Evolutionary conservation across 1,140 invertebrate species (phyloP), one percentile per base, ranked within the genome.

Genomic region (Bombus picipes): DNA sequence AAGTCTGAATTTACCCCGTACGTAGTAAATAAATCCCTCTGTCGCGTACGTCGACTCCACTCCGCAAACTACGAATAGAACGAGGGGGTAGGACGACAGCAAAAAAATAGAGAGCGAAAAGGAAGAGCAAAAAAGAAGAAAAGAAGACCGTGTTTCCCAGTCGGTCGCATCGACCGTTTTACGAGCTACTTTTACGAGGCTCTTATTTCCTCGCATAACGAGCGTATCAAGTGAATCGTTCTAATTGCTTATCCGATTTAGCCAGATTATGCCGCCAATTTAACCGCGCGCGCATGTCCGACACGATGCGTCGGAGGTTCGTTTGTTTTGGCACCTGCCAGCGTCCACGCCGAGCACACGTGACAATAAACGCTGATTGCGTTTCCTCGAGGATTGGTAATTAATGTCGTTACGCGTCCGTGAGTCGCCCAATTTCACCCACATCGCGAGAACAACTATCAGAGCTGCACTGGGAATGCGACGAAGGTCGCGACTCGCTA

Each of bases 201-300:
- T 62, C 70, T 73, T 74, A 74, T 74, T 62, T 62, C 37, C 71
- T 34, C 41, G 37, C 59, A n/a, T 83, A 75, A 83, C 62, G 59
- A 77, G 72, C 81, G 41, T 83, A 83, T 76, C 81, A 83, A 83
- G 25, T 25, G 81, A 53, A 76, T 83, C 81, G 81, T 68, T 77
- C 81, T 83, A 83, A 83, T 83, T 77, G 81, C 59, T 85, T 74
- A 88, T 80, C 82, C 78, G 87, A 89, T 89, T 81, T 87, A 34
- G 62, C 25, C 59, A 83, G 80, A 89, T 89, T 89, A 89, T 89
- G 66, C 72, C 70, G 66, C 28, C 74, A 78, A 83, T 83, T 83
- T 83, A 77, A 68, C 65, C 43, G 57, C 47, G 47, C 12, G 3
- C 34, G 5, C 47, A 53, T 53, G 47, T 13, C n/a, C n/a, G 9